A percentile compares a stretch with the other conserved stretches of the same genome.
Conservation (phyloP, 2,113 vertebrate species). For the Cyanistes caeruleus region DNA sequence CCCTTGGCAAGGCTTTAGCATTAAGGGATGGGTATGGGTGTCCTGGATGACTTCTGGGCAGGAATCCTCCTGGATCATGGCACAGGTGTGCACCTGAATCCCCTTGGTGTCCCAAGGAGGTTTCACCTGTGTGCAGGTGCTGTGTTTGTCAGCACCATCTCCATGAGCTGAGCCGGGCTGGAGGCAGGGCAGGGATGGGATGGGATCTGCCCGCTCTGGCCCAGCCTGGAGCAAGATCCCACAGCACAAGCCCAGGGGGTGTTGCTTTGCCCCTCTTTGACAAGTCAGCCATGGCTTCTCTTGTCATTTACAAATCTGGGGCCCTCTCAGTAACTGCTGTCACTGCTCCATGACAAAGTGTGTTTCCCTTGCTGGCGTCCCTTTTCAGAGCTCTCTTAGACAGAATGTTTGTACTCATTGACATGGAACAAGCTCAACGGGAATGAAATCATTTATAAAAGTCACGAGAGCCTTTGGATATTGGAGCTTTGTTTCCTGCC, state of each 20-base stretch:
- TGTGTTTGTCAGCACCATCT: accelerated
- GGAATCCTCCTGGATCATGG: not conserved
- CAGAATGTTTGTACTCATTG: not conserved
- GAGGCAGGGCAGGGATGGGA: not conserved
- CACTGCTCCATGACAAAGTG: not conserved
- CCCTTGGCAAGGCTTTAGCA: not conserved
- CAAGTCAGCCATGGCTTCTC: not conserved
- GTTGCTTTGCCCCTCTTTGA: not conserved
- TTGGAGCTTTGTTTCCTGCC: not conserved
- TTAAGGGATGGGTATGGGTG: accelerated
- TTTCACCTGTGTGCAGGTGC: not conserved
- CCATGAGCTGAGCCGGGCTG: not conserved
- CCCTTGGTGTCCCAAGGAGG: too few relatives aligned
- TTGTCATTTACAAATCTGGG: not conserved
- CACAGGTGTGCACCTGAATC: not conserved
- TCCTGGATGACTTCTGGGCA: not conserved
- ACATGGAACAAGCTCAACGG: not conserved
- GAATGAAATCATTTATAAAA: constrained; percentile 1
- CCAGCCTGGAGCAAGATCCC: not conserved
- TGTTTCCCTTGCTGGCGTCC: not conserved
- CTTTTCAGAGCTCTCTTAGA: not conserved
- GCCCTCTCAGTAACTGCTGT: not conserved
- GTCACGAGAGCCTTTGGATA: not conserved
- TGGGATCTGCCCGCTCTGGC: too few relatives aligned
- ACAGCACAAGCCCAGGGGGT: not conserved